A percentile compares a stretch with the other conserved stretches of the same genome.
phyloP scores from a whole-genome alignment of 2,113 vertebrate genomes.

The Aviceda subcristata region DNA sequence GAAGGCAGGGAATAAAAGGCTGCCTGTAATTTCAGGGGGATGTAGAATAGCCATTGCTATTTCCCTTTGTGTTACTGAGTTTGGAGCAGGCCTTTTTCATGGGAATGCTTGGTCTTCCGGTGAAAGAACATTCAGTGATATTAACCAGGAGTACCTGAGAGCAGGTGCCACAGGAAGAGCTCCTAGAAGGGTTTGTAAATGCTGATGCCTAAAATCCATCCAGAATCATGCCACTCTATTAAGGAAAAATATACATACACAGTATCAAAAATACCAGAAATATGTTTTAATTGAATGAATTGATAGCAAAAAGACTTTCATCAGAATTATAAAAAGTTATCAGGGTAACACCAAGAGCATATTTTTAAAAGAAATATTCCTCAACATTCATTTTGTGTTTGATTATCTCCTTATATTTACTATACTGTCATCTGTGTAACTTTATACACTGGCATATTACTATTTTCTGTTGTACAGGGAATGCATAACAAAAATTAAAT shows the following conservation, averaged over 20 bases:
- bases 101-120: neutral
- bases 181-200: neutral
- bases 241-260: neutral
- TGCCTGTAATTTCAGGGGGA: neutral
- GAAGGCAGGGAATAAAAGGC: neutral
- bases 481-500: neutral
- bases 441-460: neutral
- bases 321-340: neutral
- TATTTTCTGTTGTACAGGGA: neutral
- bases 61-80: neutral
- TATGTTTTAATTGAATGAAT: neutral
- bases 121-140: neutral
- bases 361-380: neutral
- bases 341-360: neutral
- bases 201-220: neutral
- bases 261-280: neutral
- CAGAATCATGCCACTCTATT: neutral
- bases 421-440: rapidly evolving
- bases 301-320: neutral
- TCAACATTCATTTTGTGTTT: neutral
- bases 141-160: neutral
- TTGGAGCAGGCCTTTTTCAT: neutral
- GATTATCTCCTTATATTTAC: neutral
- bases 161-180: neutral
- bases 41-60: neutral